Conservation (phyloP, 2,797 vertebrate genomes). For the Podarcis lilfordi region DNA sequence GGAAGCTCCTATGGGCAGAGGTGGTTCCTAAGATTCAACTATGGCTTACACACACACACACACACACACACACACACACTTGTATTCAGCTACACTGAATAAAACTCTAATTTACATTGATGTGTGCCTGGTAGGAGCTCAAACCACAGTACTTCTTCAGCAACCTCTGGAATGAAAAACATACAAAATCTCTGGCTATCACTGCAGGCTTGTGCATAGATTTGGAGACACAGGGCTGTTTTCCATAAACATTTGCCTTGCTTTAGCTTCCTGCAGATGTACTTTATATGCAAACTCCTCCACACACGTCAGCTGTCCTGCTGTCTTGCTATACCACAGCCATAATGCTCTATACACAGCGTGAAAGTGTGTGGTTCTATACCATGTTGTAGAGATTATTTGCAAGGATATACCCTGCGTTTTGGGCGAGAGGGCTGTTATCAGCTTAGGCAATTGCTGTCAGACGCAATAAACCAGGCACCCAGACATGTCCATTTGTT, state of each 20-base stretch:
- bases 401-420: conserved; percentile 68
- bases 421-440: conserved; percentile 72
- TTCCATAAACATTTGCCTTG: conserved; percentile 71
- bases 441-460: conserved; percentile 69
- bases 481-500: conserved; percentile 64
- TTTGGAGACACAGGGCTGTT: conserved; percentile 51
- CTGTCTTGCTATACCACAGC: conserved; percentile 34
- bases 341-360: conserved; percentile 50
- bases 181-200: conserved; percentile 54
- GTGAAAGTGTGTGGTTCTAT: conserved; percentile 27
- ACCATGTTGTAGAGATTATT: conserved; percentile 62
- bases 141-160: conserved; percentile 46
- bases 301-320: conserved; percentile 22
- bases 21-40: not conserved
- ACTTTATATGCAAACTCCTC: conserved; percentile 62
- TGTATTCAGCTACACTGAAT: not conserved
- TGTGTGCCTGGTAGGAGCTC: conserved; percentile 56
- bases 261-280: conserved; percentile 68
- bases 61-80: no score
- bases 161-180: conserved; percentile 48
- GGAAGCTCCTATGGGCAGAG: not conserved
- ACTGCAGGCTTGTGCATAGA: not conserved
- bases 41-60: not conserved
- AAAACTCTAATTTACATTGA: conserved; percentile 21
- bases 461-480: conserved; percentile 69